Base-by-base conservation (phyloP, 2,888 invertebrate genomes). In the Sphaeridia pumilis region DNA sequence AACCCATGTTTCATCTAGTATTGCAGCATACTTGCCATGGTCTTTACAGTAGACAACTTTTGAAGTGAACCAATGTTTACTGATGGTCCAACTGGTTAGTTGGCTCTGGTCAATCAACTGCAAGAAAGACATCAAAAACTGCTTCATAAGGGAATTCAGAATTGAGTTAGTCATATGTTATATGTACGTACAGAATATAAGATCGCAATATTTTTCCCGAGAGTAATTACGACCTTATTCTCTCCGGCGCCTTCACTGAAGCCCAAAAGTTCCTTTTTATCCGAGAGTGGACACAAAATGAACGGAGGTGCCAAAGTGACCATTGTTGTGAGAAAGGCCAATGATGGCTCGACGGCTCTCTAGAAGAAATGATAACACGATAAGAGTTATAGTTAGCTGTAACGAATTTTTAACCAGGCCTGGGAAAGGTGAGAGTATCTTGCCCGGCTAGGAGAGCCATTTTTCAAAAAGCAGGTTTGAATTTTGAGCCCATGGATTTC, bases 191-290 rank as follows among this genome's bases (percentile, higher is more conserved):
- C 63, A 42, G 61, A 57, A 54, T 63, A 63, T 36, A 59, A 49
- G 34, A 63, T 63, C 2, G 63, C 63, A 34, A 63, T 63, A 48
- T 63, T 63, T 46, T 54, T 56, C 10, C 61, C 61, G 31, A 61
- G 51, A 0, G 63, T 63, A 2, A 63, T 22, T 24, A 63, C 58
- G 10, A 58, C 57, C 42, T 58, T 57, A 54, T 58, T 58, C 3
- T 52, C 54, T 12, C 24, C 20, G 2, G 38, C 43, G 31, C 60
- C 63, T 21, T 42, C 46, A 17, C 58, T 55, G 20, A 63, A 56
- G 20, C 63, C 63, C 4, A 60, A 36, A 20, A 63, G 48, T 14
- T 60, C 55, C 48, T 58, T 58, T 17, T 58, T 54, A 12, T 61
- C 63, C 2, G 63, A 44, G 14, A 63, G 38, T 2, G 63, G 63